Conservation (phyloP, 2,888 invertebrate genomes). For the Sthenelais limicola region DNA sequence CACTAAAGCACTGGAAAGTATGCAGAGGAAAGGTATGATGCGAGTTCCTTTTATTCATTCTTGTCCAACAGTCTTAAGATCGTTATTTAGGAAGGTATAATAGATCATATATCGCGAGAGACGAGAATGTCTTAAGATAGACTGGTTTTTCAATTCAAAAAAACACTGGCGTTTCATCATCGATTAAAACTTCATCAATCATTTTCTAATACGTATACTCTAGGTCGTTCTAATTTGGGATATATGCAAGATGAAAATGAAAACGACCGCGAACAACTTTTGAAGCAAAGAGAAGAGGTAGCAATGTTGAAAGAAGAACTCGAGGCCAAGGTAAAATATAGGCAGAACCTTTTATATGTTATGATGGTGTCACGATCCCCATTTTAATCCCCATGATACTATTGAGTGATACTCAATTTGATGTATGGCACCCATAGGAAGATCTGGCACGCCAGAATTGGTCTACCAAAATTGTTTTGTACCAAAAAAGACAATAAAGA, state of each 20-base stretch:
- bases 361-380: background rate
- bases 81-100: too few species aligned
- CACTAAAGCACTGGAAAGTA: background rate
- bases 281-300: slow-evolving; percentile 34
- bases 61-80: too few species aligned
- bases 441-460: too few species aligned
- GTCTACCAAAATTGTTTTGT: too few species aligned
- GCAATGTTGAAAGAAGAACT: slow-evolving; percentile 17
- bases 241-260: slow-evolving; percentile 27
- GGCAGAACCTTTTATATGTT: background rate
- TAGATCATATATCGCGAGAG: too few species aligned
- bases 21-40: slow-evolving; percentile 4
- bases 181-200: too few species aligned
- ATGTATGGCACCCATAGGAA: too few species aligned
- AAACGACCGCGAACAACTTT: background rate
- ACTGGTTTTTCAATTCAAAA: background rate
- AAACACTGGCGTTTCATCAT: background rate
- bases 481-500: too few species aligned
- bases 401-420: background rate
- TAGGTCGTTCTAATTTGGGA: slow-evolving; percentile 29
- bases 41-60: too few species aligned
- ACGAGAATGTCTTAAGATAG: too few species aligned
- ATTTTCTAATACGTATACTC: background rate
- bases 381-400: background rate
- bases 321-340: background rate